A percentile compares a stretch with the other conserved stretches of the same genome.
phyloP scores from a whole-genome alignment of 2,797 vertebrate genomes.

The Melanogrammus aeglefinus region DNA sequence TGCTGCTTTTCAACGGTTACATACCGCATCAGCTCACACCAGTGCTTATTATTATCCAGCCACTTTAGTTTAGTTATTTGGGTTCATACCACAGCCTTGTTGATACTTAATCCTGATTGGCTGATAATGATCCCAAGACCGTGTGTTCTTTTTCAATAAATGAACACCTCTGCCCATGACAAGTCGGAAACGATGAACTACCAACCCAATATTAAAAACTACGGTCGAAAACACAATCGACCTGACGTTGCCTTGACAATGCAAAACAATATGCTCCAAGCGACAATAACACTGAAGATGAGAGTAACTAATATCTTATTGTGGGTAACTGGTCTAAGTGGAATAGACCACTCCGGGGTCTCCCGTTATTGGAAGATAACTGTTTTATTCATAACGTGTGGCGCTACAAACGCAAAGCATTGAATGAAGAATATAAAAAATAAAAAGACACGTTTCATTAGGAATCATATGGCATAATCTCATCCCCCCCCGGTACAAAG shows the following conservation, averaged over 20 bases:
- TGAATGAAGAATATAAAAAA: background rate
- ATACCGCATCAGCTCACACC: background rate
- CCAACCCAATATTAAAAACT: no score
- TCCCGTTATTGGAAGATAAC: background rate
- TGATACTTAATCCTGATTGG: no score
- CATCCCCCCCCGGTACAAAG: background rate
- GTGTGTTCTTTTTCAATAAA: no score
- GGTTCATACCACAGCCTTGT: no score
- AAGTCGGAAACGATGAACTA: no score
- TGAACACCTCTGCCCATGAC: no score
- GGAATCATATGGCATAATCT: background rate
- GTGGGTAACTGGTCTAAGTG: background rate
- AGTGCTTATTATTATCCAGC: background rate
- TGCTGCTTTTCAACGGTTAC: background rate
- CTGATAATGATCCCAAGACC: no score
- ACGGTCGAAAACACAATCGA: no score
- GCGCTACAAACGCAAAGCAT: background rate
- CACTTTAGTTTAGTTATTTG: no score
- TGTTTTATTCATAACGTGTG: background rate
- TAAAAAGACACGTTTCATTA: background rate
- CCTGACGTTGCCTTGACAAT: background rate
- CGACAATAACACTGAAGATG: background rate
- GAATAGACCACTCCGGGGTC: no score
- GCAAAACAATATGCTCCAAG: background rate
- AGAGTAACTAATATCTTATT: background rate